phyloP scores from a whole-genome alignment of 92 coral and sea anemone genomes.

The Pocillopora grandis region DNA sequence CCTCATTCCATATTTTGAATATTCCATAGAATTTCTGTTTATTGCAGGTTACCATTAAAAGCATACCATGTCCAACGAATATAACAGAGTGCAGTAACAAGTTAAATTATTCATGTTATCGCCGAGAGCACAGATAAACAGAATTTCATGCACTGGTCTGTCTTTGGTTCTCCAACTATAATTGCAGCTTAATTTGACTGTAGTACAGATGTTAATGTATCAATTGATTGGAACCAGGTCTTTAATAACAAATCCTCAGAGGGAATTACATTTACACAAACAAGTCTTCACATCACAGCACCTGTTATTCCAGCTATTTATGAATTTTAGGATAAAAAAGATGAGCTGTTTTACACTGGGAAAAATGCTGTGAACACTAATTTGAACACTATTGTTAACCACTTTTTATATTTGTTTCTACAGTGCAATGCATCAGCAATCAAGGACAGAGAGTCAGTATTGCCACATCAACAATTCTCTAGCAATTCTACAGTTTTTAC shows the following conservation, averaged over 20 bases:
- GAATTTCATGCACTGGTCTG: conserved; percentile 87
- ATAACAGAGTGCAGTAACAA: background rate
- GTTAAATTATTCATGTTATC: conserved; percentile 45
- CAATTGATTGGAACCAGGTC: conserved; percentile 12
- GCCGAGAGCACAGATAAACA: conserved; percentile 63
- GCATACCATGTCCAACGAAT: background rate
- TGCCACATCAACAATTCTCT: conserved; percentile 72
- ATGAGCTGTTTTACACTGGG: conserved; percentile 59
- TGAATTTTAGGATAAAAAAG: conserved; percentile 79
- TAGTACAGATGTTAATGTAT: background rate
- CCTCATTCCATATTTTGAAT: background rate
- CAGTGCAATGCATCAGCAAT: conserved; percentile 74
- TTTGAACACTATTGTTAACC: too few relatives aligned
- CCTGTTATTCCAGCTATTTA: conserved; percentile 71
- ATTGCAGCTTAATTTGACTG: conserved; percentile 71
- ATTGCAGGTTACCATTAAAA: conserved; percentile 33
- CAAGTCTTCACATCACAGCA: conserved; percentile 61
- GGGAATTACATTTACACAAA: conserved; percentile 52
- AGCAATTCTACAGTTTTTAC: conserved; percentile 80
- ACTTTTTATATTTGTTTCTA: conserved; percentile 10
- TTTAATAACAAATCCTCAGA: background rate
- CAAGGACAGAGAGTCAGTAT: conserved; percentile 62
- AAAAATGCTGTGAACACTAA: background rate
- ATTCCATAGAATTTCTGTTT: background rate
- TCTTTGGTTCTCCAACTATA: conserved; percentile 74